Evolutionary conservation across 2,113 vertebrate genomes (phyloP).

Genomic region (Xiphophorus couchianus): DNA sequence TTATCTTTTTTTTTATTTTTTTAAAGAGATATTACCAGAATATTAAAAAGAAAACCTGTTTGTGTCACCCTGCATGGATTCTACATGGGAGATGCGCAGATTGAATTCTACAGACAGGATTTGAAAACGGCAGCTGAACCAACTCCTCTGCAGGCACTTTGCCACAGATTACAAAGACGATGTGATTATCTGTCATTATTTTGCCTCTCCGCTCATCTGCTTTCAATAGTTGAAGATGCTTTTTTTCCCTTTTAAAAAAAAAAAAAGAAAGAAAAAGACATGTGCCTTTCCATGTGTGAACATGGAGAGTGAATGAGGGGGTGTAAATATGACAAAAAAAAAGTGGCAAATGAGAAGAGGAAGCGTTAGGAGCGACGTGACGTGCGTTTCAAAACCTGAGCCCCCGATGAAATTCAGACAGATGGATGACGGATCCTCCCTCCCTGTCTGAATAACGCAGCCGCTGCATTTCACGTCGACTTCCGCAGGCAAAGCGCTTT

Average conservation of each 20-base stretch:
- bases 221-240: conserved; percentile 64
- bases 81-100: conserved; percentile 32
- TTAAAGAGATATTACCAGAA: background rate
- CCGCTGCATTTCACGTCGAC: conserved; percentile 57
- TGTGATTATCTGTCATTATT: conserved; percentile 80
- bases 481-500: conserved; percentile 60
- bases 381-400: conserved; percentile 56
- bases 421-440: conserved; percentile 38
- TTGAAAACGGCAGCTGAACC: conserved; percentile 62
- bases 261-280: conserved; percentile 26
- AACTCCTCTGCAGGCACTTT: conserved; percentile 56
- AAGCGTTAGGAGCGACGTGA: conserved; percentile 49
- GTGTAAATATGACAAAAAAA: conserved; percentile 47
- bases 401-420: conserved; percentile 34
- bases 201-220: conserved; percentile 37
- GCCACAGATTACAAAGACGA: conserved; percentile 70
- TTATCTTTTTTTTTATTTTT: background rate
- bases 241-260: conserved; percentile 50
- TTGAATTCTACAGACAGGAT: conserved; percentile 37
- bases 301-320: conserved; percentile 15
- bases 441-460: conserved; percentile 48
- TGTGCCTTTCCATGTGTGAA: background rate
- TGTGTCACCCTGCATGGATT: conserved; percentile 17
- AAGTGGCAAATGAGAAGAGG: conserved; percentile 38
- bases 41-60: conserved; percentile 11